Evolutionary conservation across 2,113 vertebrate genomes (phyloP).

Genomic region (Gymnorhina tibicen): DNA sequence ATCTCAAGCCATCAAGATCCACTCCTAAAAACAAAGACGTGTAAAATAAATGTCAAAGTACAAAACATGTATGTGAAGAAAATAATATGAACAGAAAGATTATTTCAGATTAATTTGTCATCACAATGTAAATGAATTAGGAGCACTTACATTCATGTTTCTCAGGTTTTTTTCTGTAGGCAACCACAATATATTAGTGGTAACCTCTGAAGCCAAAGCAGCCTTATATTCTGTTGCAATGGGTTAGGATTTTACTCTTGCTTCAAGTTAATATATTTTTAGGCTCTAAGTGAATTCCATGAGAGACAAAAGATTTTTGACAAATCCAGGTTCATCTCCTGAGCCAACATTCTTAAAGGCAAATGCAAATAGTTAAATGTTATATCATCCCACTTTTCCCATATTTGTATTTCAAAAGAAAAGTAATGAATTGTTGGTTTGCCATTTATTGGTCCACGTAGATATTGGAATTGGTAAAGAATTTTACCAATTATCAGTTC

Average conservation of each 20-base stretch:
- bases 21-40: neutral
- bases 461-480: slow-evolving; percentile 6
- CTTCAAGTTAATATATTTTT: neutral
- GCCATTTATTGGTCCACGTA: neutral
- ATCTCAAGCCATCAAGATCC: neutral
- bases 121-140: neutral
- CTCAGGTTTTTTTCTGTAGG: neutral
- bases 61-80: neutral
- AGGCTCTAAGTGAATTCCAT: neutral
- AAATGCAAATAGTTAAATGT: neutral
- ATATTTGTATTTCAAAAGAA: neutral
- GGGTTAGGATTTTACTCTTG: neutral
- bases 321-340: neutral
- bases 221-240: neutral
- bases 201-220: neutral
- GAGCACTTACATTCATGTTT: neutral
- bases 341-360: neutral
- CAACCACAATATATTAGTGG: neutral
- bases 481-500: slow-evolving; percentile 38
- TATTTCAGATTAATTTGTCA: neutral
- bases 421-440: neutral
- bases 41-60: neutral
- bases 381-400: neutral
- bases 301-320: neutral
- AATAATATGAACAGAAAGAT: neutral